Evolutionary conservation across 2,797 vertebrate genomes (phyloP).

Genomic region (Sus cebifrons): DNA sequence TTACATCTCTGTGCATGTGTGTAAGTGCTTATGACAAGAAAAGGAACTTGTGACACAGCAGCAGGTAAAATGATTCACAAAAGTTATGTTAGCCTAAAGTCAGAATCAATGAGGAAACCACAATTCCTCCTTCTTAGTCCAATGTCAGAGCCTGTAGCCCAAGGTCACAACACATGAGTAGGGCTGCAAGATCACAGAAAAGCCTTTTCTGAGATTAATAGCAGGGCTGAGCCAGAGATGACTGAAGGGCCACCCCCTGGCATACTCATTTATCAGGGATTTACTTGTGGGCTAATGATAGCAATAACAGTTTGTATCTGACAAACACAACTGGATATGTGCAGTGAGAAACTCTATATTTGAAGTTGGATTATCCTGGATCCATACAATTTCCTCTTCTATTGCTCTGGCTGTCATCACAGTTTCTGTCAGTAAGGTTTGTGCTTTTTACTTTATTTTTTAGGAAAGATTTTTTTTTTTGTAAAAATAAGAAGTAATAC

Average conservation of each 20-base stretch:
- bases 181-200: constrained; percentile 51
- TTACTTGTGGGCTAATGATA: constrained; percentile 81
- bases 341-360: constrained; percentile 62
- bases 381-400: constrained; percentile 73
- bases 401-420: not conserved
- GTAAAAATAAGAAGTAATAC: not conserved
- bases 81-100: constrained; percentile 3
- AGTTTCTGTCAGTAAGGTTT: not conserved
- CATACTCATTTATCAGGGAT: constrained; percentile 81
- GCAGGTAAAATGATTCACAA: constrained; percentile 35
- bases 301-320: constrained; percentile 81
- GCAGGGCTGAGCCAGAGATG: constrained; percentile 63
- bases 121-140: constrained; percentile 48
- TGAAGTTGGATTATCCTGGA: constrained; percentile 66
- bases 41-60: not conserved
- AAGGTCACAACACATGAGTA: constrained; percentile 62
- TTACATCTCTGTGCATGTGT: not conserved
- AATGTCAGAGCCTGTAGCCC: constrained; percentile 65
- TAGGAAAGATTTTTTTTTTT: not conserved
- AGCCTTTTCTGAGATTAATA: constrained; percentile 81
- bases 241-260: constrained; percentile 65
- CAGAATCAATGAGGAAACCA: not conserved
- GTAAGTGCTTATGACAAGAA: constrained; percentile 10
- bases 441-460: constrained; percentile 43
- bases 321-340: constrained; percentile 73